Evolutionary conservation across 2,113 vertebrate species (phyloP), one percentile per base, ranked within the genome.

Genomic region (Periophthalmodon schlosseri): DNA sequence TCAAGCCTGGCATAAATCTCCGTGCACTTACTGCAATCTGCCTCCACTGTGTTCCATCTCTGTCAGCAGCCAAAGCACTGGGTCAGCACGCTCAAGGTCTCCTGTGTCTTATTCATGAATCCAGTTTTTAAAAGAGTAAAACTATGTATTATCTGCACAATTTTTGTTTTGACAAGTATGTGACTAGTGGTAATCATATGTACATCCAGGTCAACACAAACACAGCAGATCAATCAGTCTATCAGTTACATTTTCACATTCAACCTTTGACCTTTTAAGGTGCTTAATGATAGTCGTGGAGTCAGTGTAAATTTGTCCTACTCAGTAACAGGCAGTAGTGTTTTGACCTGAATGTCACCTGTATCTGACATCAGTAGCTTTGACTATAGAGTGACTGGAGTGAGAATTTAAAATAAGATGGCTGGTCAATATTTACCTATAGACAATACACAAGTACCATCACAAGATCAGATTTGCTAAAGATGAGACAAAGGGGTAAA

Each of bases 1-100:
- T 88, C 82, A 87, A 88, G 85, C 88, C 80, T 74, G 77, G 58
- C 71, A 69, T 44, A 80, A 81, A 79, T 74, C 74, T 75, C 71
- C 56, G 74, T 85, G 83, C 83, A 83, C 89, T 88, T 78, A 76
- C 66, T 68, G 66, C 66, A 68, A 68, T 68, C 44, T 68, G 66
- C 44, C 39, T 44, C 33, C 18, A 65, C 44, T 68, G 66, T 68
- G 74, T 65, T 76, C 61, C 68, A 70, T 78, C 77, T 72, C 64
- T 46, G 36, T 44, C 65, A 69, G 78, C 75, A 67, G 69, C 61
- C 34, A 4, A 23, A 64, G 69, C 39, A 68, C 65, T 18, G 44
- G 33, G 61, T 82, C 39, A 47, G 63, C 58, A 68, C 1, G 15
- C 76, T 49, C 66, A 44, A 78, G 70, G 61, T 54, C 28, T 52